Conservation (phyloP, 2,797 vertebrate species). For the Orientallactaga sibirica region DNA sequence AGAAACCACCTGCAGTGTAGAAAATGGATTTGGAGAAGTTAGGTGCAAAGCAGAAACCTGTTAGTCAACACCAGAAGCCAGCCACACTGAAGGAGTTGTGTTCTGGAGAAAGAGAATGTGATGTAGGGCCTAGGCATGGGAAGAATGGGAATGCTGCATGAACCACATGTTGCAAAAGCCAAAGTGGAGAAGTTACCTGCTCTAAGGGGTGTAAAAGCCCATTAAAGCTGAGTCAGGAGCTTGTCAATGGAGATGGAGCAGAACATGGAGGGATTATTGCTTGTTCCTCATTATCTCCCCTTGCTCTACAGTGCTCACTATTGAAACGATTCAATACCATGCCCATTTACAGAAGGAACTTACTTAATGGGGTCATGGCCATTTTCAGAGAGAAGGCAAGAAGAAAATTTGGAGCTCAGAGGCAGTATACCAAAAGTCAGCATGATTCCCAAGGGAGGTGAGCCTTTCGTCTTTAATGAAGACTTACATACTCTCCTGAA, state of each 20-base stretch:
- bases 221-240: background rate
- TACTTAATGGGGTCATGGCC: background rate
- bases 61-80: background rate
- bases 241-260: background rate
- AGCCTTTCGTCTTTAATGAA: background rate
- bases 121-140: background rate
- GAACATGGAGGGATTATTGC: background rate
- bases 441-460: background rate
- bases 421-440: background rate
- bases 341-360: background rate
- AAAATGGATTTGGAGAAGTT: background rate
- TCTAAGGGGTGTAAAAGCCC: background rate
- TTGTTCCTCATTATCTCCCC: background rate
- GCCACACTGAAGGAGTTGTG: too few species aligned
- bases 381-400: slow-evolving; percentile 31
- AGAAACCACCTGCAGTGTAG: background rate
- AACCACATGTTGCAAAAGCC: background rate
- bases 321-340: background rate
- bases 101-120: background rate
- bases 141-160: background rate
- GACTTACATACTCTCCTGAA: background rate
- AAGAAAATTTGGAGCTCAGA: slow-evolving; percentile 4
- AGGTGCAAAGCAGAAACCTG: rapidly evolving
- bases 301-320: background rate
- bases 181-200: background rate